Evolutionary conservation across 2,113 vertebrate species (phyloP), one percentile per base, ranked within the genome.

Genomic region (Hiodon tergisus): DNA sequence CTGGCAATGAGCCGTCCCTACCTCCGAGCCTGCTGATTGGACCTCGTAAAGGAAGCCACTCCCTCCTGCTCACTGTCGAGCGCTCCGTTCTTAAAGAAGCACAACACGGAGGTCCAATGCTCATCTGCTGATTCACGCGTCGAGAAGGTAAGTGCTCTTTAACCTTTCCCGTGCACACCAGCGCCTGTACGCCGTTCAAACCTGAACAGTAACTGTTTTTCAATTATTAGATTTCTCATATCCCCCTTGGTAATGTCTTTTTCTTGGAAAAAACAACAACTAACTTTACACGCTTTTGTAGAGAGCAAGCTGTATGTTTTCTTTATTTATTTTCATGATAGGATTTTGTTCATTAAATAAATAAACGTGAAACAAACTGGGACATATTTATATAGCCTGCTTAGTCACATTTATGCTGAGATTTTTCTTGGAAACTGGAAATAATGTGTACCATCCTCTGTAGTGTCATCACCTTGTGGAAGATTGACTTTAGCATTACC

Each of bases 121-220:
- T 13, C 17, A 46, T 66, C 62, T 55, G 52, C 16, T 17, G 67
- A 31, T 0, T 46, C 31, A 54, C 13, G 72, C 11, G 61, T 46
- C 47, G 72, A 69, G 67, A 66, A 11, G 51, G 72, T 74, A 47
- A 74, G 62, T 67, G 17, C 52, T 10, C 3, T 48, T 52, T 59
- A 52, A 11, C 14, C 59, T 57, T 10, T 66, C 14, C 52, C 57
- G n/a, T 55, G 6, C 52, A 7, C n/a, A 17, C n/a, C 53, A 31
- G 57, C 53, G 3, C 46, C 69, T 55, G 10, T 57, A 54, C n/a
- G n/a, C n/a, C n/a, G n/a, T n/a, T n/a, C n/a, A n/a, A n/a, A n/a
- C n/a, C n/a, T 55, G 16, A 69, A 31, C 11, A 10, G 52, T 55
- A 55, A 55, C 31, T 3, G 2, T 57, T 70, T 70, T 53, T 46